Base-by-base conservation (phyloP, 2,888 invertebrate species). In the Petrolisthes manimaculis region DNA sequence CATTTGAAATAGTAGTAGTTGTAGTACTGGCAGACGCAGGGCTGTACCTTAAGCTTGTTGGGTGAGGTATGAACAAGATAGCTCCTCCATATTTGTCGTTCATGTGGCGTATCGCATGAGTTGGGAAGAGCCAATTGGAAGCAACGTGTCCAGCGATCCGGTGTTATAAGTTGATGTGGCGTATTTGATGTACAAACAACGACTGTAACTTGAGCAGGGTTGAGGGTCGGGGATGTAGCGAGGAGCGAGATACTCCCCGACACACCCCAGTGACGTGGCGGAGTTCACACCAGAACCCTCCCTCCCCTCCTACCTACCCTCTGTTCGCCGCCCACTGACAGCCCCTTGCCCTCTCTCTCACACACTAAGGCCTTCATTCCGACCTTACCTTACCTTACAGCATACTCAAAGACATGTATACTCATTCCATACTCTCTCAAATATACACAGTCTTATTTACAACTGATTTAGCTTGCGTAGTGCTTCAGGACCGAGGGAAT, bases 181-280 rank as follows among this genome's bases (percentile, higher is more conserved):
- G 71, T 71, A 71, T 71, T 71, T 71, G 71, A n/a, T 71, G 14
- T 21, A 71, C 71, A 71, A 71, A 71, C 71, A 71, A n/a, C 12
- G 21, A 71, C 6, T 71, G 71, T n/a, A 71, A 71, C 71, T 71
- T 12, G n/a, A 71, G 71, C 6, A 71, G 71, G 71, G 71, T 61
- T 14, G 12, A 18, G 61, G 61, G 61, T 14, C 12, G 21, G 71
- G 18, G 71, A n/a, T n/a, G 61, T 56, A 56, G 84, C 61, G 71
- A 61, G 51, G 77, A 54, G 6, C 24, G 53, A 85, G 85, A 85
- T 85, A 85, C 79, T 85, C 85, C 4, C 79, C 61, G 79, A 85
- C 85, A 85, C 79, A 79, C 67, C 21, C 69, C 79, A 78, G 79
- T 85, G 79, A 78, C 85, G 79, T 79, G 79, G 79, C 79, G 78